Conservation (phyloP, 2,888 invertebrate species). For the Drosophila fulvimacula region DNA sequence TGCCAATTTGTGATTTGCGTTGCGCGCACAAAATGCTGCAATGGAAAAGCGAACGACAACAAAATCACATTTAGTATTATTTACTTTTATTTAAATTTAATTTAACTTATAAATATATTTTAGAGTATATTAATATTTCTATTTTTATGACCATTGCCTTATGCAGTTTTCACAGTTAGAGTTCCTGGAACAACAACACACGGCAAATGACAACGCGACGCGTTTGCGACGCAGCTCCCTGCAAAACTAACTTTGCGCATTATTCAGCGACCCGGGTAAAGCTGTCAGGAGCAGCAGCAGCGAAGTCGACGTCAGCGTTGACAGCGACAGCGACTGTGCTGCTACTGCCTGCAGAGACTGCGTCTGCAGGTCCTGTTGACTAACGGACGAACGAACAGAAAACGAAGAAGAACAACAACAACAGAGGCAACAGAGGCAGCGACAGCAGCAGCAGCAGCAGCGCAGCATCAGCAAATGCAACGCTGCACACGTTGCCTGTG, state of each 20-base stretch:
- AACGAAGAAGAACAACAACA: slow-evolving; percentile 21
- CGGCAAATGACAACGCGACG: slow-evolving; percentile 48
- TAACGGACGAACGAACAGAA: not conserved
- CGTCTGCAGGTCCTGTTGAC: slow-evolving; percentile 19
- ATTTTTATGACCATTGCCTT: slow-evolving; percentile 10
- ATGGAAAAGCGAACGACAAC: slow-evolving; percentile 16
- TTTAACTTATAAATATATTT: not conserved
- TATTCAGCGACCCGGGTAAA: slow-evolving; percentile 77
- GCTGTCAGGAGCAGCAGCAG: slow-evolving; percentile 36
- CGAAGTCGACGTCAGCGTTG: slow-evolving; percentile 23
- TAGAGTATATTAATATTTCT: not conserved
- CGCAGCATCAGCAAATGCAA: slow-evolving; percentile 50
- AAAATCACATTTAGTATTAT: slow-evolving; percentile 4
- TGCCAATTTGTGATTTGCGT: slow-evolving; percentile 40
- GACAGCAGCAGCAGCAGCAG: slow-evolving; percentile 9
- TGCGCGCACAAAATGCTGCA: slow-evolving; percentile 69
- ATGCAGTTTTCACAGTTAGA: slow-evolving; percentile 28
- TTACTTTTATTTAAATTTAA: not conserved
- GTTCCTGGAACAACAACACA: slow-evolving; percentile 1
- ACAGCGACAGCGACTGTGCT: slow-evolving; percentile 4
- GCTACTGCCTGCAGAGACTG: slow-evolving; percentile 14
- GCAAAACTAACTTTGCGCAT: slow-evolving; percentile 82
- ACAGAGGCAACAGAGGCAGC: not conserved
- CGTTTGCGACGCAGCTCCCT: slow-evolving; percentile 72
- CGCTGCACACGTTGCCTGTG: slow-evolving; percentile 38